Percentiles rank a stretch among this genome's conserved stretches.
Conservation (phyloP, 1,140 invertebrate genomes). For the Zaprionus capensis region DNA sequence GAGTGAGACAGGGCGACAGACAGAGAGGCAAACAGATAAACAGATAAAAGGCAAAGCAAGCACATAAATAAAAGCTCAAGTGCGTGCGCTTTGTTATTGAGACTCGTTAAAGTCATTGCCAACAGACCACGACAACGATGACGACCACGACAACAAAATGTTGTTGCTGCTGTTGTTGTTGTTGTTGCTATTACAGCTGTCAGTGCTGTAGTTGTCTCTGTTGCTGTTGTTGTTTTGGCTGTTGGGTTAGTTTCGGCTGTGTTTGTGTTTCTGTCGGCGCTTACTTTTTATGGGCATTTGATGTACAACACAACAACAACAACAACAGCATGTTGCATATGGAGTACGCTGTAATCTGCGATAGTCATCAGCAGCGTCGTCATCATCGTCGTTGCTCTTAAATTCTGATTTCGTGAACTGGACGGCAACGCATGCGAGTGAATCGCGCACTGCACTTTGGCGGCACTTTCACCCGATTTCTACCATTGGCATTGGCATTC, state of each 20-base stretch:
- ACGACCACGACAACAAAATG: slow-evolving; percentile 40
- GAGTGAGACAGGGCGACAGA: slow-evolving; percentile 9
- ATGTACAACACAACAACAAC: slow-evolving; percentile 44
- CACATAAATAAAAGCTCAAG: slow-evolving; percentile 80
- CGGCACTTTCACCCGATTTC: slow-evolving; percentile 81
- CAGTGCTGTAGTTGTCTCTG: slow-evolving; percentile 11
- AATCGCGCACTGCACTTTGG: slow-evolving; percentile 64
- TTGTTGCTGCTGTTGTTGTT: slow-evolving; percentile 1
- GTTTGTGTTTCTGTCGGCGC: slow-evolving; percentile 56
- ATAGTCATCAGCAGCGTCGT: slow-evolving; percentile 73
- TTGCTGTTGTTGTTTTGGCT: slow-evolving; percentile 39
- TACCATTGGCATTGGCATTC: slow-evolving; percentile 74
- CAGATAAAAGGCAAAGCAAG: slow-evolving; percentile 49
- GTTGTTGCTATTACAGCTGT: slow-evolving; percentile 4
- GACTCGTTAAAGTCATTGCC: slow-evolving; percentile 74
- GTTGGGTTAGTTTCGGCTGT: slow-evolving; percentile 58
- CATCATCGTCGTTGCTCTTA: slow-evolving; percentile 61
- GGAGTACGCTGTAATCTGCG: slow-evolving; percentile 66
- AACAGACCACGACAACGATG: slow-evolving; percentile 55
- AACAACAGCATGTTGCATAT: slow-evolving; percentile 54
- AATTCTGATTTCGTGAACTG: slow-evolving; percentile 77
- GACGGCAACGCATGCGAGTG: slow-evolving; percentile 64
- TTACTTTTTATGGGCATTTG: slow-evolving; percentile 77
- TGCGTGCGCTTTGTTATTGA: slow-evolving; percentile 82
- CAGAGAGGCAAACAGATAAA: slow-evolving; percentile 12